phyloP scores from a whole-genome alignment of 2,797 vertebrate species.

The Syngnathus rostellatus region DNA sequence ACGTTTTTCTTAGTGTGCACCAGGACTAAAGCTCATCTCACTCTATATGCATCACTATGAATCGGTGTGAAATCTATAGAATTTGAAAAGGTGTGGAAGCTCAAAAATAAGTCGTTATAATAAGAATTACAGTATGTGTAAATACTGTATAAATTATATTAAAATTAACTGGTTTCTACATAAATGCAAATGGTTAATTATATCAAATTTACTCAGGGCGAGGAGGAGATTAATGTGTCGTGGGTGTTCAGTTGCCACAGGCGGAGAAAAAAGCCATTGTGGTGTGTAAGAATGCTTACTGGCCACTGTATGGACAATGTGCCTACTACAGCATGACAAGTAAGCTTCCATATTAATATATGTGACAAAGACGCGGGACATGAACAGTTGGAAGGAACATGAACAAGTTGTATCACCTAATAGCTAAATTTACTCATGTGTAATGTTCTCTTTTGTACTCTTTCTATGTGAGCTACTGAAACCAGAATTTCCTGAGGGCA shows the following conservation, averaged over 20 bases:
- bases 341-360: constrained; percentile 11
- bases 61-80: not conserved
- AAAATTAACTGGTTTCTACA: not conserved
- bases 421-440: constrained; percentile 14
- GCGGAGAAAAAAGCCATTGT: constrained; percentile 22
- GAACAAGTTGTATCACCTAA: constrained; percentile 13
- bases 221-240: constrained; percentile 15
- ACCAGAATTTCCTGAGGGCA: too few relatives aligned
- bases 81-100: not conserved
- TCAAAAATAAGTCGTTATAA: not conserved
- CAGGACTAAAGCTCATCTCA: not conserved
- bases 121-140: not conserved
- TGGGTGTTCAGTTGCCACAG: constrained; percentile 20
- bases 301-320: constrained; percentile 15
- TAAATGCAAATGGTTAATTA: constrained; percentile 11
- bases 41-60: not conserved
- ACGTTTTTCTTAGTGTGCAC: not conserved
- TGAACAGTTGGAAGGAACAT: constrained; percentile 12
- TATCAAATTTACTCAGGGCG: constrained; percentile 4
- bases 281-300: constrained; percentile 14
- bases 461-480: too few relatives aligned
- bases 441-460: too few relatives aligned
- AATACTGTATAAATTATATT: not conserved
- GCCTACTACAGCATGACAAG: constrained; percentile 9
- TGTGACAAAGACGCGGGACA: constrained; percentile 14